Conservation (phyloP, 1,140 invertebrate genomes). For the Proctacanthus coquilletti region DNA sequence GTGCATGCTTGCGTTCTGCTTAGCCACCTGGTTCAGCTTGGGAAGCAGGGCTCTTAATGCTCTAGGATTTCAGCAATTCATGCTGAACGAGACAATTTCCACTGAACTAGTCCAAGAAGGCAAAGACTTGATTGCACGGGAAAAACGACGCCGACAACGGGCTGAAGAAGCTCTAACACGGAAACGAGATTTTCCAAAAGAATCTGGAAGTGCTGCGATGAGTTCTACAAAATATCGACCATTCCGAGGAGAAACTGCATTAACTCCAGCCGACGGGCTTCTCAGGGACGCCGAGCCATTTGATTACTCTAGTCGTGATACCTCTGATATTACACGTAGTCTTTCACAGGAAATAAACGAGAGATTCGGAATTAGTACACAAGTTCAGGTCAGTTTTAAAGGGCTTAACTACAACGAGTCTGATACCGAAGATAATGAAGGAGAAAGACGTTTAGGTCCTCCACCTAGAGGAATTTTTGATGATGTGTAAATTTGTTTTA, state of each 20-base stretch:
- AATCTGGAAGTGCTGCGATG: conserved; percentile 29
- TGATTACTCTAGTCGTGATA: conserved; percentile 13
- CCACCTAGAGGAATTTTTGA: conserved; percentile 72
- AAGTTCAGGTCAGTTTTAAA: conserved; percentile 28
- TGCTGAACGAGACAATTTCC: conserved; percentile 85
- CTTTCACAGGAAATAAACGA: conserved; percentile 41
- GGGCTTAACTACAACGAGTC: conserved; percentile 30
- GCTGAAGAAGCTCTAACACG: conserved; percentile 59
- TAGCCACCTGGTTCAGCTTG: conserved; percentile 91
- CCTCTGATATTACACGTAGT: conserved; percentile 23
- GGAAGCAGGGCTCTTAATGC: conserved; percentile 75
- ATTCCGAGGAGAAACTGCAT: conserved; percentile 1
- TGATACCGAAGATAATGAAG: conserved; percentile 30
- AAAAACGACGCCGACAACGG: conserved; percentile 66
- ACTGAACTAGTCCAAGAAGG: conserved; percentile 89
- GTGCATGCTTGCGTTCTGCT: conserved; percentile 78
- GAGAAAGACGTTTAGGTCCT: conserved; percentile 35
- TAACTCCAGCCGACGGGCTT: conserved; percentile 21
- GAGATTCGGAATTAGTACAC: conserved; percentile 41
- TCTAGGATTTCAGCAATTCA: conserved; percentile 91
- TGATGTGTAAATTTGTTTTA: too few relatives aligned
- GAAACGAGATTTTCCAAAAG: conserved; percentile 47
- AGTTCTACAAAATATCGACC: conserved; percentile 32
- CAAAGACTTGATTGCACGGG: conserved; percentile 73
- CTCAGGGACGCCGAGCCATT: conserved; percentile 28